Base-by-base conservation (phyloP, 1,140 invertebrate species). In the Drosophila nigrodunni region DNA sequence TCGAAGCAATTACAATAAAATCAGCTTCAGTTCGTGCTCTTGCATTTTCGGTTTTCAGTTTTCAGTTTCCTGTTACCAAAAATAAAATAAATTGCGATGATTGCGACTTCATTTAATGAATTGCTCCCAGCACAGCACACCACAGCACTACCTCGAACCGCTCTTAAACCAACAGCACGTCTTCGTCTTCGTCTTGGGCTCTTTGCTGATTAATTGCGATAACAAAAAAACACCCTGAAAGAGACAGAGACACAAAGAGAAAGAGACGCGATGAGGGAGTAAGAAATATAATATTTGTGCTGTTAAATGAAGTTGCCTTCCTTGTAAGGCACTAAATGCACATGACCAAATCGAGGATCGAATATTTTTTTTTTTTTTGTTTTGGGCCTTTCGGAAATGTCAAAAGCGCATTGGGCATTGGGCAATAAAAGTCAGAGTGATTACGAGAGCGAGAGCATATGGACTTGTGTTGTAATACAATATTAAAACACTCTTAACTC, bases 1-100 rank as follows among this genome's bases (percentile, higher is more conserved):
- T 77, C 44, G 52, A 46, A 69, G 75, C 78, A 80, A 80, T 78
- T 78, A 80, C 75, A 78, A 80, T 80, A 80, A 80, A 78, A 78
- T 54, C 75, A 70, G 58, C 55, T 61, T 77, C 70, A 74, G 74
- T 59, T 77, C 70, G 74, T 69, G 65, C 60, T 73, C 58, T 60
- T 77, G 74, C 70, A 74, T 72, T 65, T 76, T 60, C 65, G 18
- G 18, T 21, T 21, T 21, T 21, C 18, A 21, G 18, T 21, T 21
- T 21, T 21, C 18, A 60, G 75, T 80, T 80, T 80, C 78, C 78
- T 80, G 78, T 80, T 80, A 70, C 78, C 78, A 66, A 79, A 80
- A 80, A 79, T 79, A 79, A 79, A 79, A 77, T 77, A 80, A 77
- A 74, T 78, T 80, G 65, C 75, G 70, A 64, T 68, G 67, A 30